A percentile compares a stretch with the other conserved stretches of the same genome.
Evolutionary conservation across 1,140 invertebrate genomes (phyloP).

Genomic region (Cataglyphis hispanica): DNA sequence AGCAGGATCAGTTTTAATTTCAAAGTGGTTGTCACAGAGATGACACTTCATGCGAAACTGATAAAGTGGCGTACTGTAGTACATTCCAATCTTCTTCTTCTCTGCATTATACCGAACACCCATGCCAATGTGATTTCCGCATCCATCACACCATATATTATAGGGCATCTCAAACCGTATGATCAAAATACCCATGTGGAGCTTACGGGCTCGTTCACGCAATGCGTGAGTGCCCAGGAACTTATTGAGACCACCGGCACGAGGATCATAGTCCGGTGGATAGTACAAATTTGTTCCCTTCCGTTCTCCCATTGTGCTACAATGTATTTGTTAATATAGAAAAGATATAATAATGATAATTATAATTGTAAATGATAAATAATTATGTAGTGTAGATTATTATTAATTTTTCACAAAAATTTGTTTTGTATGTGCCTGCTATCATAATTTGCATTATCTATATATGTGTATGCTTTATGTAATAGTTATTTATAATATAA

Average conservation of each 20-base stretch:
- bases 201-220: constrained; percentile 97
- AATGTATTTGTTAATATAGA: constrained; percentile 74
- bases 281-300: constrained; percentile 99
- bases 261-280: constrained; percentile 99
- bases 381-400: not conserved
- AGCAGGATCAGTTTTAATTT: constrained; percentile 99
- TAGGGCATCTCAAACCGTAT: constrained; percentile 99
- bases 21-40: constrained; percentile 98
- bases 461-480: not conserved
- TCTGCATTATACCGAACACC: constrained; percentile 99
- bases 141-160: constrained; percentile 99
- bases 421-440: not conserved
- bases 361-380: not conserved
- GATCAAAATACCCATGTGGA: constrained; percentile 98
- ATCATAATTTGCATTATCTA: not conserved
- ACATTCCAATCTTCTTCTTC: constrained; percentile 99
- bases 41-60: constrained; percentile 99
- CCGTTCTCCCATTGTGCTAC: constrained; percentile 95
- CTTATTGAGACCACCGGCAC: constrained; percentile 96
- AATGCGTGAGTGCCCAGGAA: constrained; percentile 98
- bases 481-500: constrained; percentile 7
- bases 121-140: constrained; percentile 99
- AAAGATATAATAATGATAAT: too few relatives aligned
- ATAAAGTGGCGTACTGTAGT: constrained; percentile 98
- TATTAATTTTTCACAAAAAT: not conserved